Conservation (phyloP, 2,113 vertebrate species). For the Pelvicachromis taeniatus region DNA sequence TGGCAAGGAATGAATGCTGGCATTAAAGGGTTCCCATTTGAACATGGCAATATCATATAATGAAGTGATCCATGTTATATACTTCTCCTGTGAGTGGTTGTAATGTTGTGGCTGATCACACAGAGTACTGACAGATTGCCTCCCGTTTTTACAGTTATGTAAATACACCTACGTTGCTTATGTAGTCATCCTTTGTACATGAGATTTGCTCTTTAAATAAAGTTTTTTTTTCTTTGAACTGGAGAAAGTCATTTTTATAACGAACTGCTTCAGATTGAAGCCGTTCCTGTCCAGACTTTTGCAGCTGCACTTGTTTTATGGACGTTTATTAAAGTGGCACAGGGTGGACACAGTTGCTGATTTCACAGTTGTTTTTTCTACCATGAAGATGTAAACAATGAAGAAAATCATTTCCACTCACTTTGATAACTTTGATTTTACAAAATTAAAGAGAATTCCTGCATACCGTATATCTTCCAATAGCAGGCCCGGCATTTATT, state of each 20-base stretch:
- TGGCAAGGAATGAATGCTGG: background rate
- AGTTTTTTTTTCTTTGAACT: background rate
- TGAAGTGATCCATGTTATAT: background rate
- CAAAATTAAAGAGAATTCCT: background rate
- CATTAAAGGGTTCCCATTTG: background rate
- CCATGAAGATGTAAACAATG: background rate
- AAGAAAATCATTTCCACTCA: background rate
- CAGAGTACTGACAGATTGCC: background rate
- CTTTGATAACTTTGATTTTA: background rate
- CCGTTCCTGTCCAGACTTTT: background rate
- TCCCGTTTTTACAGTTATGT: background rate
- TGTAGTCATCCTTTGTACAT: background rate
- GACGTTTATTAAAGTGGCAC: background rate
- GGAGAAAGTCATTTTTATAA: background rate
- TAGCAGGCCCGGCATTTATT: too few species aligned
- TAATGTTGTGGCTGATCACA: background rate
- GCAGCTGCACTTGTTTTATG: background rate
- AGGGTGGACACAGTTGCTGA: background rate
- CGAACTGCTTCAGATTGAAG: background rate
- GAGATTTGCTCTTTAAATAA: slow-evolving; percentile 12
- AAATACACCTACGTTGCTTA: background rate
- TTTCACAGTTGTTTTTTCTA: background rate
- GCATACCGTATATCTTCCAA: too few species aligned
- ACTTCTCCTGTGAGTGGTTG: background rate
- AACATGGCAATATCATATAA: background rate